phyloP scores from a whole-genome alignment of 2,888 invertebrate species.

The Resseliella maxima region DNA sequence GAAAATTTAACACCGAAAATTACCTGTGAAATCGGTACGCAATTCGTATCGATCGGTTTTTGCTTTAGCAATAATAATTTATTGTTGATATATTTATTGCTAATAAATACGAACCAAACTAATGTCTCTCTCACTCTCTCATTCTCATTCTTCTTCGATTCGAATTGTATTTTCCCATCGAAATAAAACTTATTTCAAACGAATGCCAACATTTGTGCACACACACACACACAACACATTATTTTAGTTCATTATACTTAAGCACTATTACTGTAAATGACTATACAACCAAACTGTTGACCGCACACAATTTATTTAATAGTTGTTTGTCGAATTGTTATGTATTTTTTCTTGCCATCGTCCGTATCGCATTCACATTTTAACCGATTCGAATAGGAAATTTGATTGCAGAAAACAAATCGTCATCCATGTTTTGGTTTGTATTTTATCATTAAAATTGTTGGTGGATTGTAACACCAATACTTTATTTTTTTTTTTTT shows the following conservation, averaged over 20 bases:
- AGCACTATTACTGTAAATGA: slow-evolving; percentile 41
- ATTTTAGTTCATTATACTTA: slow-evolving; percentile 45
- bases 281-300: slow-evolving; percentile 33
- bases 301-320: slow-evolving; percentile 50
- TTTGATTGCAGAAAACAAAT: too few species aligned
- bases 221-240: too few species aligned
- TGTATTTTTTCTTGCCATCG: neutral
- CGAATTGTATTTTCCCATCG: too few species aligned
- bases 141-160: too few species aligned
- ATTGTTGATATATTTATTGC: slow-evolving; percentile 50
- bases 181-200: neutral
- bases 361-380: too few species aligned
- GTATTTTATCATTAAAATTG: too few species aligned
- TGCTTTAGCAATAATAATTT: slow-evolving; percentile 11
- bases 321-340: neutral
- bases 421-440: too few species aligned
- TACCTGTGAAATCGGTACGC: slow-evolving; percentile 35
- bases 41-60: slow-evolving; percentile 1
- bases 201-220: slow-evolving; percentile 24
- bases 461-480: too few species aligned
- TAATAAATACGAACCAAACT: neutral
- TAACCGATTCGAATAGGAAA: too few species aligned
- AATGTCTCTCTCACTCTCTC: neutral
- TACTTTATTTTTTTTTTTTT: too few species aligned
- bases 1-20: slow-evolving; percentile 34